A percentile compares a stretch with the other conserved stretches of the same genome.
Conservation (phyloP, 2,113 vertebrate species). For the Larimichthys polyactis region DNA sequence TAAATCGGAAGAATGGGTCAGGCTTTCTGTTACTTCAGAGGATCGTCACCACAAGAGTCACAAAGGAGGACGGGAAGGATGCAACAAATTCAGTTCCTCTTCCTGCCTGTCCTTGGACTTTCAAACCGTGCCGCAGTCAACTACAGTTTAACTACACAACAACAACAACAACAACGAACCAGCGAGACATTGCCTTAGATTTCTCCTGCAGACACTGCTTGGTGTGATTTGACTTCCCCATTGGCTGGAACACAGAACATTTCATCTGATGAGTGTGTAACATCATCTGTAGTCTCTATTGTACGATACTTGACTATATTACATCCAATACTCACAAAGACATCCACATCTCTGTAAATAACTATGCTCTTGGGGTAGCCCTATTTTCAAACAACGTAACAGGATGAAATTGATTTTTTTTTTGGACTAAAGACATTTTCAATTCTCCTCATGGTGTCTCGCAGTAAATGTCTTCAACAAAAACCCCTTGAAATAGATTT, state of each 20-base stretch:
- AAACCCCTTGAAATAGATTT: conserved; percentile 26
- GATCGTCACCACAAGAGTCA: conserved; percentile 2
- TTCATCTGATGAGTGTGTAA: neutral
- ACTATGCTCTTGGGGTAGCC: conserved; percentile 1
- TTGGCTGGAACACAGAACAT: neutral
- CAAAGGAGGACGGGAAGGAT: neutral
- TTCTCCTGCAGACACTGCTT: neutral
- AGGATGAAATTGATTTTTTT: conserved; percentile 19
- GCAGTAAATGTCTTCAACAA: conserved; percentile 13
- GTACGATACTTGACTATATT: neutral
- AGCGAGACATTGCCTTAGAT: neutral
- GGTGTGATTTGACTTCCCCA: neutral
- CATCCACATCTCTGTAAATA: conserved; percentile 18
- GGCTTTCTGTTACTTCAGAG: conserved; percentile 15
- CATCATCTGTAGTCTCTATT: neutral
- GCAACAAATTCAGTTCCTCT: conserved; percentile 2
- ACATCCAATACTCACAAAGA: neutral
- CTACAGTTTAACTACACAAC: neutral
- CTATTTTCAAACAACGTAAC: conserved; percentile 4
- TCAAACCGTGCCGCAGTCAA: conserved; percentile 5
- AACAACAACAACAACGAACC: conserved; percentile 3
- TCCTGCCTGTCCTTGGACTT: neutral
- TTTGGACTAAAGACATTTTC: conserved; percentile 10
- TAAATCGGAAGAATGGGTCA: conserved; percentile 14
- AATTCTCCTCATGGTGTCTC: conserved; percentile 24